Percentiles rank a stretch among this genome's conserved stretches.
Conservation (phyloP, 2,888 invertebrate species). For the Lasioglossum villosulum region DNA sequence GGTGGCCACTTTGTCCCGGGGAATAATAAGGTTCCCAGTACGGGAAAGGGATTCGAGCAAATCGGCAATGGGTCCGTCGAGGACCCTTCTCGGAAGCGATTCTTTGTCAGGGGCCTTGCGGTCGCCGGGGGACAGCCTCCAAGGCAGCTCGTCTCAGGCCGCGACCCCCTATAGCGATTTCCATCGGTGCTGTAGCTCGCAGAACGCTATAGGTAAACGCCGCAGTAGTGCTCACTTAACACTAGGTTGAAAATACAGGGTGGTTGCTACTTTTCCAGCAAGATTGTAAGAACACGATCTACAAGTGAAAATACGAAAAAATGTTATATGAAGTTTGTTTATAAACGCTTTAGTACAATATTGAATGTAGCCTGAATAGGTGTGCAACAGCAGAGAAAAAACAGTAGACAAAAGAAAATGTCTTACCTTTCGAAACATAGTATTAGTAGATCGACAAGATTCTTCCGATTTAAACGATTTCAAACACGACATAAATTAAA, state of each 20-base stretch:
- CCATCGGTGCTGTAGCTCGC: conserved; percentile 9
- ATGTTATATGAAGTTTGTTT: too few species aligned
- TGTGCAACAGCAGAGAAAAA: too few species aligned
- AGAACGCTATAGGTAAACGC: background rate
- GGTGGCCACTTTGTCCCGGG: conserved; percentile 67
- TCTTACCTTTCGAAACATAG: background rate
- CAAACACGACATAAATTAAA: background rate
- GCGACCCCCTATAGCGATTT: conserved; percentile 57
- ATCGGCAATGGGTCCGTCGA: conserved; percentile 39
- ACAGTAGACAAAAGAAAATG: background rate
- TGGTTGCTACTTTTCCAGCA: too few species aligned
- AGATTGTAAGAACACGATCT: too few species aligned
- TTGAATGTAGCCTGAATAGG: too few species aligned
- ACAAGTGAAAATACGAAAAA: too few species aligned
- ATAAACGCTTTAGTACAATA: too few species aligned
- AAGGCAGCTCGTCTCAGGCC: conserved; percentile 31
- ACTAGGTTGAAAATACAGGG: too few species aligned
- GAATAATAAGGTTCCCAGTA: conserved; percentile 72
- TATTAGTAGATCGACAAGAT: background rate
- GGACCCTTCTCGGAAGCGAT: conserved; percentile 55
- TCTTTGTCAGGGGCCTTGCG: conserved; percentile 70
- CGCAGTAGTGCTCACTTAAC: background rate
- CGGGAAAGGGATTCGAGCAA: conserved; percentile 50
- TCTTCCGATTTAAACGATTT: background rate
- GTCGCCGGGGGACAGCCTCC: conserved; percentile 54